Conservation (phyloP, 53 echinoderm and acorn worm species). For the Astropecten irregularis region DNA sequence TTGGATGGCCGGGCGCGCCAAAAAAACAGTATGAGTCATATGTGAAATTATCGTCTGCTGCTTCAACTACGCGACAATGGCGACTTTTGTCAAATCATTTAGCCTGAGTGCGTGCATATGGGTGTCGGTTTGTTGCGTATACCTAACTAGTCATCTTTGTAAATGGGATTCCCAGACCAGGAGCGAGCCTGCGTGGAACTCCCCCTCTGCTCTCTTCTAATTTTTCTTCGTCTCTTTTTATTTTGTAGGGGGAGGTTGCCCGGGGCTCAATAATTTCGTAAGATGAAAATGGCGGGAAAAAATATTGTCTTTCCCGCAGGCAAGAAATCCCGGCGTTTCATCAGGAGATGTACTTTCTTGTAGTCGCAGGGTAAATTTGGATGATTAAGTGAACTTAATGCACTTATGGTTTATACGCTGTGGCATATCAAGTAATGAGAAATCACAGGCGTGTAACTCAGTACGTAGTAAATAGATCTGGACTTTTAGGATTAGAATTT, state of each 20-base stretch:
- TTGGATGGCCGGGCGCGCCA: constrained; percentile 4
- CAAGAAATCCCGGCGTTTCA: constrained; percentile 16
- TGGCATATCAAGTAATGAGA: constrained; percentile 9
- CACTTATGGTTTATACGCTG: constrained; percentile 12
- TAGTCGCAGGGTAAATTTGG: background rate
- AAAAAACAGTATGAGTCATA: constrained; percentile 23
- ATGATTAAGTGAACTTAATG: constrained; percentile 31
- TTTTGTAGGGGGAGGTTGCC: background rate
- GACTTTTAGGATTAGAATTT: constrained; percentile 15
- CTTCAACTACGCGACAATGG: background rate
- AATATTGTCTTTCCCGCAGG: constrained; percentile 26
- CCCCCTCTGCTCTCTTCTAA: too few relatives aligned
- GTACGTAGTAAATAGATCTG: constrained; percentile 22
- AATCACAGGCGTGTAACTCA: background rate
- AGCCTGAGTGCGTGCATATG: too few relatives aligned
- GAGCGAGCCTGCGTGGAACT: too few relatives aligned
- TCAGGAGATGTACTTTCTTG: constrained; percentile 49
- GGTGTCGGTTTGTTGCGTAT: too few relatives aligned
- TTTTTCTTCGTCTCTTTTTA: too few relatives aligned
- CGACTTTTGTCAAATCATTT: constrained; percentile 11
- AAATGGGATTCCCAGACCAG: too few relatives aligned
- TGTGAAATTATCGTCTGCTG: constrained; percentile 21
- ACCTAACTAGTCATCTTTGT: too few relatives aligned
- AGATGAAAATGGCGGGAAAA: constrained; percentile 4
- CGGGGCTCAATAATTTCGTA: constrained; percentile 34